A percentile compares a stretch with the other conserved stretches of the same genome.
phyloP scores from a whole-genome alignment of 1,140 invertebrate genomes.

The Drosophila novamexicana region DNA sequence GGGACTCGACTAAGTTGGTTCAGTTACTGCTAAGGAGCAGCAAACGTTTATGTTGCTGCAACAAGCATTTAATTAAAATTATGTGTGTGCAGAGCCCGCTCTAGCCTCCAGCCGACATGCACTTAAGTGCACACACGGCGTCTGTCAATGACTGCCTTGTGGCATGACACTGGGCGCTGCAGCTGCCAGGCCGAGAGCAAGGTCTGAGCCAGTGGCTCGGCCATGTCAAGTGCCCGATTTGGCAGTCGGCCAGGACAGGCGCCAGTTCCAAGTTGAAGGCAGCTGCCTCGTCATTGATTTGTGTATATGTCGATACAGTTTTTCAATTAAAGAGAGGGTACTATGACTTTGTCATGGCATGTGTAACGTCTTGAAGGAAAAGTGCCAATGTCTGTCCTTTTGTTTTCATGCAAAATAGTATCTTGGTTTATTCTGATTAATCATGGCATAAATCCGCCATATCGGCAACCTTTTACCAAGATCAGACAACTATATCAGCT shows the following conservation, averaged over 20 bases:
- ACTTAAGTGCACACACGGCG: slow-evolving; percentile 44
- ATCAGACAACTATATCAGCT: no score
- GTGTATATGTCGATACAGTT: slow-evolving; percentile 16
- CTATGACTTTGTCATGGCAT: no score
- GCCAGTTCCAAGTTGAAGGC: slow-evolving; percentile 51
- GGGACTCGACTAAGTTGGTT: slow-evolving; percentile 12
- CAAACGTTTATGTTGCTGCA: slow-evolving; percentile 15
- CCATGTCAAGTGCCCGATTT: slow-evolving; percentile 68
- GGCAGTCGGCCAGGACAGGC: slow-evolving; percentile 59
- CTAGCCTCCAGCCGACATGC: slow-evolving; percentile 1
- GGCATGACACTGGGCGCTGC: slow-evolving; percentile 28
- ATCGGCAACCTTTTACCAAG: no score
- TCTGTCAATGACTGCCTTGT: slow-evolving; percentile 40
- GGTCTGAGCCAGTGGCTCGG: slow-evolving; percentile 44
- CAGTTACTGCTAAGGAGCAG: neutral
- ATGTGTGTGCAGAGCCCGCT: slow-evolving; percentile 33
- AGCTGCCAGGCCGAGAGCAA: slow-evolving; percentile 23
- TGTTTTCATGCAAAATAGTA: no score
- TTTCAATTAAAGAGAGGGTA: neutral
- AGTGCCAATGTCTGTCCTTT: no score
- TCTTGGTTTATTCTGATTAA: no score
- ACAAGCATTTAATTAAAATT: slow-evolving; percentile 67
- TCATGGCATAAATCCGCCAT: no score
- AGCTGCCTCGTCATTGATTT: slow-evolving; percentile 49
- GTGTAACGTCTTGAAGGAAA: no score